Base-by-base conservation (phyloP, 92 coral and sea anemone species). In the Muricea muricata region DNA sequence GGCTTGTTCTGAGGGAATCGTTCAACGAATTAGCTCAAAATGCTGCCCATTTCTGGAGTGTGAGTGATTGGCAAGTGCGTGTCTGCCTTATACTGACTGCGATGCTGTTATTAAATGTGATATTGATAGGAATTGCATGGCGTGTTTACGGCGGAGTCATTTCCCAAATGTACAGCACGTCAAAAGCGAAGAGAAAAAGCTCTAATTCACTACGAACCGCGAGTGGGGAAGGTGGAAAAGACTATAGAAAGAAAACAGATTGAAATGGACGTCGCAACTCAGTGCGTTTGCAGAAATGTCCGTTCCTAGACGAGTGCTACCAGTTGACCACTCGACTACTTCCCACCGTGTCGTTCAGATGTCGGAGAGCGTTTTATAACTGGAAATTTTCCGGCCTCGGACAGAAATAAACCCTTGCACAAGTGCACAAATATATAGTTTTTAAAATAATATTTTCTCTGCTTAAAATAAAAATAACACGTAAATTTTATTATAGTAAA, bases 41-140 rank as follows among this genome's bases (percentile, higher is more conserved):
- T 63, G 82, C 56, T 54, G 23, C 79, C 57, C 79, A 65, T 75
- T 33, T 72, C 63, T 71, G 89, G 75, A 60, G 80, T 85, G n/a
- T 88, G 86, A 96, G 92, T 32, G 98, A 97, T 87, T 97, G 99
- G 99, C 99, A 97, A 74, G 90, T 97, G 65, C 96, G 99, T 23
- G 65, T 92, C 79, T 92, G 97, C 69, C 90, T 86, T 37, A 82
- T 93, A 46, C 88, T 97, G 13, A 48, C 91, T 61, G 35, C 85
- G 41, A 92, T 95, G 89, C 85, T 97, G 34, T 55, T 89, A 12
- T 32, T 94, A 48, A 97, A 97, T 91, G 75, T 93, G 61, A 67
- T 97, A 30, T 92, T 91, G 18, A 92, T 97, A 60, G 88, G 92
- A 33, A 68, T 97, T 15, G 97, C 97, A 13, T 97, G 99, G 99